A percentile compares a stretch with the other conserved stretches of the same genome.
phyloP scores from a whole-genome alignment of 2,888 invertebrate species.

The Leptothorax acervorum region DNA sequence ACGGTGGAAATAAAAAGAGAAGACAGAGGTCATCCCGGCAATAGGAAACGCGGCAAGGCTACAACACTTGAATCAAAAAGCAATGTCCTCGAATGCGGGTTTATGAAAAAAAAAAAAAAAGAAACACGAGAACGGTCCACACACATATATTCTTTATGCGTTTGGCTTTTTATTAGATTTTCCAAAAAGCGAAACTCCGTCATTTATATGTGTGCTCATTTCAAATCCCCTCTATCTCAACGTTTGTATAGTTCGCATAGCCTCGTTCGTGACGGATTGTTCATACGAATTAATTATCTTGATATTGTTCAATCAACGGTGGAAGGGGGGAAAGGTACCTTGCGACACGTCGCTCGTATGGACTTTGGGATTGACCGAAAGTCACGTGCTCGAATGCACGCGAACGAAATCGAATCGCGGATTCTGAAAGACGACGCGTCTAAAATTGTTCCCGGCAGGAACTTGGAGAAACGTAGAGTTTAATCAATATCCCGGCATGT shows the following conservation, averaged over 20 bases:
- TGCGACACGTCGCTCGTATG: neutral
- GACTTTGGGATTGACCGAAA: neutral
- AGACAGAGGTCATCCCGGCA: conserved; percentile 36
- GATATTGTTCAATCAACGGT: neutral
- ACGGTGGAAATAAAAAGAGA: conserved; percentile 60
- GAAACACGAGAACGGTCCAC: neutral
- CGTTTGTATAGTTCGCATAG: neutral
- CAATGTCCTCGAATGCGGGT: neutral
- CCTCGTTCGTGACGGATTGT: neutral
- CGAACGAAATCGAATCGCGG: conserved; percentile 26
- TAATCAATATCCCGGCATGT: conserved; percentile 45
- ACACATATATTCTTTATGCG: conserved; percentile 12
- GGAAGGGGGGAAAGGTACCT: neutral
- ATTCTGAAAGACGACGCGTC: conserved; percentile 38
- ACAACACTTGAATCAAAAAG: conserved; percentile 40
- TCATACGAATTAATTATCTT: no score
- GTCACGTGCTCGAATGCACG: neutral
- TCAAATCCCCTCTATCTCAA: neutral
- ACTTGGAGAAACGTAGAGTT: conserved; percentile 22
- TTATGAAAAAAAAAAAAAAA: conserved; percentile 17
- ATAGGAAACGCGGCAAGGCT: neutral
- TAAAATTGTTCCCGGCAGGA: conserved; percentile 27
- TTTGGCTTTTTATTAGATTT: conserved; percentile 18
- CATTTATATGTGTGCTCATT: conserved; percentile 21
- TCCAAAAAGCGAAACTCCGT: neutral